Evolutionary conservation across 2,113 vertebrate genomes (phyloP), one percentile per base, ranked within the genome.

Genomic region (Notarius quadriscutis): DNA sequence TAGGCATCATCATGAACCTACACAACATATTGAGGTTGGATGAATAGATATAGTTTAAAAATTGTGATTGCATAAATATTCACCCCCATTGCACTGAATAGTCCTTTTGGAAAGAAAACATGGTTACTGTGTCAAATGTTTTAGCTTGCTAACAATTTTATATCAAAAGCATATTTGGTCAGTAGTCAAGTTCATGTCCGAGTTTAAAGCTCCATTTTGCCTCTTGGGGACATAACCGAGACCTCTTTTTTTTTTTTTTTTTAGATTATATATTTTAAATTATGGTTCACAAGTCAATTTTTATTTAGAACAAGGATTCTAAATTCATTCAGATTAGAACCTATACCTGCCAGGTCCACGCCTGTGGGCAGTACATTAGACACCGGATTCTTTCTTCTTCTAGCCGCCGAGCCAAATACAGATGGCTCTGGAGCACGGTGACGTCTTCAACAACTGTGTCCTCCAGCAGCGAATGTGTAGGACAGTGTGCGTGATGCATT

Each of bases 401-500:
- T 48, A 50, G 71, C 79, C 51, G 34, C 25, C 71, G 25, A 84
- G 74, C n/a, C 79, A n/a, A 55, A 79, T 9, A 80, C 84, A 7
- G 79, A 71, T 60, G 41, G 53, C 84, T 27, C 10, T 62, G 53
- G 11, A 84, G 58, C 65, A 51, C 69, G 74, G 51, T 72, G 86
- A 67, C 57, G 41, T 60, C 55, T 58, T 58, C 58, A 0, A 62
- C 51, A 87, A 67, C 53, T 63, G 83, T 69, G 72, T 55, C 34
- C 50, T 71, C 65, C 34, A 48, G 51, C 30, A 48, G 12, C 15
- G 55, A 50, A 55, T 83, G 50, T 41, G 80, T 55, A 63, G 34
- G 84, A 50, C 58, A 82, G 63, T 57, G 83, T 22, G 41, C 82
- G 65, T 79, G 58, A 83, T 84, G 51, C n/a, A 65, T 57, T 27